Evolutionary conservation across 2,888 invertebrate genomes (phyloP), one percentile per base, ranked within the genome.

Genomic region (Orgyia antiqua): DNA sequence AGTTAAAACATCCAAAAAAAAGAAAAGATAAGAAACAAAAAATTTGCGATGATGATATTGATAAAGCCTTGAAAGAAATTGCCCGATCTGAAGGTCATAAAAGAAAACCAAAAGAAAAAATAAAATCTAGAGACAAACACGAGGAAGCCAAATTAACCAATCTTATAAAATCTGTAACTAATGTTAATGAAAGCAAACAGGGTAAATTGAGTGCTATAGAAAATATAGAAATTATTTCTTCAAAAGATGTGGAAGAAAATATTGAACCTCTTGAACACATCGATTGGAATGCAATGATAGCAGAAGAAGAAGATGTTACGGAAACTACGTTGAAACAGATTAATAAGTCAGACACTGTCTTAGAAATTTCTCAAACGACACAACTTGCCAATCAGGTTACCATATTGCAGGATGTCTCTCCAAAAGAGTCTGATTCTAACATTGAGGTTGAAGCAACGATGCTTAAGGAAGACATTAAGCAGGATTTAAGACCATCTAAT

Each of bases 211-310:
- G 15, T 6, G 15, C 6, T 15, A 6, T 4, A 4, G 15, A 13
- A 10, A 8, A 18, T 27, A 20, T 33, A 40, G 9, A 11, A 31
- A 9, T 15, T 15, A n/a, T 9, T 21, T 21, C n/a, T n/a, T 31
- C 19, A 33, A 42, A 20, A 36, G 37, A 20, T 5, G 36, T 36
- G 18, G 4, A 35, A 10, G 60, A 57, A 40, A 58, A 49, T 32
- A 26, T 67, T 19, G 59, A 70, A 24, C 67, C 71, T 13, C 56
- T 79, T 37, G 80, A 71, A 35, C 72, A 71, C 9, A 58, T 83
- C 47, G 84, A 86, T 44, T 86, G 84, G 84, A 84, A 83, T 42
- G 62, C 69, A 18, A 58, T 86, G 43, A 67, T 84, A 43, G 77
- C 71, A 39, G 82, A 79, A 55, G 78, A 86, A 55, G 76, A 80